Evolutionary conservation across 2,797 vertebrate species (phyloP), one percentile per base, ranked within the genome.

Genomic region (Takifugu ocellatus): DNA sequence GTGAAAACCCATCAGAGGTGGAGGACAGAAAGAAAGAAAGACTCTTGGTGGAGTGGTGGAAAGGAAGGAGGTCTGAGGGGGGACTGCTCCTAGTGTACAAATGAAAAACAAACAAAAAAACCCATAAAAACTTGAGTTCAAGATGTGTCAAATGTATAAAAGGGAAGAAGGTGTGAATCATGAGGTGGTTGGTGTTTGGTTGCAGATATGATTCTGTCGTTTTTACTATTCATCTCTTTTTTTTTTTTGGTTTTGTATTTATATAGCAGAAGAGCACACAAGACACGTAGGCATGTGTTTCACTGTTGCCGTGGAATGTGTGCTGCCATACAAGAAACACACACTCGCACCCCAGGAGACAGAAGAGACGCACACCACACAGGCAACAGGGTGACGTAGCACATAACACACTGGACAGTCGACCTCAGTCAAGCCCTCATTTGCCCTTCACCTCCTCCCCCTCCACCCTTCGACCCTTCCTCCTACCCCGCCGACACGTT

Each of bases 341-440:
- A 76, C 69, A 61, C 12, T 36, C 59, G 12, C 29, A 48, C 25
- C 16, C 46, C 54, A 54, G 51, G 48, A 67, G 62, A 80, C 59
- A 68, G 50, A 60, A 69, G 53, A 58, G n/a, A 70, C 49, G 73
- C 63, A 74, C 54, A 63, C 29, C n/a, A 71, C 51, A 55, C 78
- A 81, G 82, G 80, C 85, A 84, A 84, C 86, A 86, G 84, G 85
- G 82, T 90, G 81, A 84, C 84, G 83, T 90, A 90, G 88, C 89
- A 88, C 88, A 88, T 77, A 66, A 86, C 84, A 88, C 88, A 90
- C 88, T 90, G 88, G 87, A 92, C 88, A 88, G 87, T 90, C 81
- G 66, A 86, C 88, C 83, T 90, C 84, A 81, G 83, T 85, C 80
- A 78, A 72, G 83, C 74, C 74, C 79, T 21, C 44, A 5, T 17